Percentiles rank a stretch among this genome's conserved stretches.
phyloP scores from a whole-genome alignment of 2,888 invertebrate species.

The Agrilus cyanescens region DNA sequence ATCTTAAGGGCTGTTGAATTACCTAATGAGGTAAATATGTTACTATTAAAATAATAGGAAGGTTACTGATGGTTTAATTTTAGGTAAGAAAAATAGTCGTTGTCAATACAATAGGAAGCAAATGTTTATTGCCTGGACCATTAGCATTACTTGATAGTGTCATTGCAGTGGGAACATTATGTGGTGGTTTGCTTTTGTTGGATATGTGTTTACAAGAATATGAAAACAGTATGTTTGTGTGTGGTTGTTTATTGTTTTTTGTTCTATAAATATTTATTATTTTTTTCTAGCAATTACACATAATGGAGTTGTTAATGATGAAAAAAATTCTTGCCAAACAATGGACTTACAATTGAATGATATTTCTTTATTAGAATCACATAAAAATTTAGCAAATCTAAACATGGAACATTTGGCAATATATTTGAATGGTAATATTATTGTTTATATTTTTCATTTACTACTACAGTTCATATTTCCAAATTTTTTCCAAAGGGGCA shows the following conservation, averaged over 20 bases:
- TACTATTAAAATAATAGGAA: too few species aligned
- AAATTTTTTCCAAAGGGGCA: too few species aligned
- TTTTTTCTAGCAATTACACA: slow-evolving; percentile 7
- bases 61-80: slow-evolving; percentile 2
- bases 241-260: neutral
- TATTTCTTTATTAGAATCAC: slow-evolving; percentile 38
- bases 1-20: slow-evolving; percentile 53
- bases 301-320: slow-evolving; percentile 32
- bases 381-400: slow-evolving; percentile 40
- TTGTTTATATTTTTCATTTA: neutral
- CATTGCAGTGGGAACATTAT: slow-evolving; percentile 59
- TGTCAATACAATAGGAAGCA: slow-evolving; percentile 28
- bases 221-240: slow-evolving; percentile 40
- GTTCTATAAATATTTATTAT: neutral
- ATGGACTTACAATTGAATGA: slow-evolving; percentile 38
- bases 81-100: slow-evolving; percentile 34
- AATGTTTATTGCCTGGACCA: slow-evolving; percentile 37
- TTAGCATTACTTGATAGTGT: slow-evolving; percentile 55
- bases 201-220: slow-evolving; percentile 55
- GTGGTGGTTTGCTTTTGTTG: slow-evolving; percentile 58
- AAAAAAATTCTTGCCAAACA: slow-evolving; percentile 41
- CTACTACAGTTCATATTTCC: too few species aligned
- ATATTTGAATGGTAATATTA: slow-evolving; percentile 32
- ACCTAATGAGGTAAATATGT: slow-evolving; percentile 33
- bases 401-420: slow-evolving; percentile 45